A percentile compares a stretch with the other conserved stretches of the same genome.
phyloP scores from a whole-genome alignment of 2,888 invertebrate genomes.

The Trileptium ribeirensis region DNA sequence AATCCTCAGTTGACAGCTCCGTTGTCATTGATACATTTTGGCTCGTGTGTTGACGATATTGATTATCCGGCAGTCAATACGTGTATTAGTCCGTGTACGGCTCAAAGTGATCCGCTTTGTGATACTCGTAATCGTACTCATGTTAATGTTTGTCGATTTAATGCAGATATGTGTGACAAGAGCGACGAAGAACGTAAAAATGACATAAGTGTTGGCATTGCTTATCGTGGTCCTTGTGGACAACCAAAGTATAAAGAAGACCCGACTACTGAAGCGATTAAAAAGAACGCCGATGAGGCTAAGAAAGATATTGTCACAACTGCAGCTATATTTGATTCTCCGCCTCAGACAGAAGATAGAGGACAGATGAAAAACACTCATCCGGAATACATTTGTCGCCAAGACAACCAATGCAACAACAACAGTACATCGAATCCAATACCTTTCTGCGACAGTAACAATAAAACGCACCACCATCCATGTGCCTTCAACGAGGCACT shows the following conservation, averaged over 20 bases:
- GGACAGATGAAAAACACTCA: background rate
- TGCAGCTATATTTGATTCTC: background rate
- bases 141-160: slow-evolving; percentile 5
- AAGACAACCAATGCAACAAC: background rate
- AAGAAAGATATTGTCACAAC: background rate
- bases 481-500: background rate
- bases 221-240: slow-evolving; percentile 3
- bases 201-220: no score
- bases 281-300: background rate
- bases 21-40: slow-evolving; percentile 6
- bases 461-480: background rate
- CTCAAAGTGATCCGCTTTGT: slow-evolving; percentile 1
- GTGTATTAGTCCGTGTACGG: background rate
- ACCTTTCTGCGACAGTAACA: background rate
- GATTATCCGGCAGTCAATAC: slow-evolving; percentile 6
- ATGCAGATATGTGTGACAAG: no score
- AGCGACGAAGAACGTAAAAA: no score
- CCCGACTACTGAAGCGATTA: background rate
- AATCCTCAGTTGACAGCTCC: no score
- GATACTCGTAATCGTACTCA: background rate
- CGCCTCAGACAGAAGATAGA: background rate
- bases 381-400: background rate
- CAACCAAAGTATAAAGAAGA: no score
- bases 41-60: background rate
- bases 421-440: background rate